Conservation (phyloP, 2,888 invertebrate genomes). For the Monoplex corrugatus region DNA sequence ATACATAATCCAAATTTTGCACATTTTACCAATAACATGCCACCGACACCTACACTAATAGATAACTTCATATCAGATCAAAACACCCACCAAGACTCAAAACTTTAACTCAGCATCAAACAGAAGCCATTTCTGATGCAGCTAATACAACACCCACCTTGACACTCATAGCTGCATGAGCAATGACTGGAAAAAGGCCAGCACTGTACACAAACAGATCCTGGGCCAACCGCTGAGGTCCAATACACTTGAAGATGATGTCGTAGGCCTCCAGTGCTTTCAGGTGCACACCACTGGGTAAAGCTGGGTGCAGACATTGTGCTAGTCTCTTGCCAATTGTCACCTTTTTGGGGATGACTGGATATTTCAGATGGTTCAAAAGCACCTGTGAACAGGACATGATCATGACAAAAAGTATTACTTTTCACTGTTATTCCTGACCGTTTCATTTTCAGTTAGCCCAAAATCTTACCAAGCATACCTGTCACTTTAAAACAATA, state of each 20-base stretch:
- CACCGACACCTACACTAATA: not conserved
- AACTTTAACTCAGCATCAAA: not conserved
- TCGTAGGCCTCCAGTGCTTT: constrained; percentile 95
- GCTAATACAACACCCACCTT: constrained; percentile 80
- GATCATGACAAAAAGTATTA: not conserved
- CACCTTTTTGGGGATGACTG: constrained; percentile 91
- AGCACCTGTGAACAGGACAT: constrained; percentile 85
- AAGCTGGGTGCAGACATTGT: constrained; percentile 95
- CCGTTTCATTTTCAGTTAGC: too few relatives aligned
- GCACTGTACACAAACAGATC: constrained; percentile 90
- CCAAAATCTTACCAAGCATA: too few relatives aligned
- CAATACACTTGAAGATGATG: constrained; percentile 93
- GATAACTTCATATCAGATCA: too few relatives aligned
- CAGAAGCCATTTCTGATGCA: not conserved
- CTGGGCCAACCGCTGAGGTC: constrained; percentile 88
- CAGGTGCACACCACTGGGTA: constrained; percentile 94
- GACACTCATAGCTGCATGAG: constrained; percentile 94
- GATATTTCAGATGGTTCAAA: constrained; percentile 89
- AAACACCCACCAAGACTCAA: too few relatives aligned
- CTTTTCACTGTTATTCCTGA: too few relatives aligned
- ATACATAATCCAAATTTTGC: too few relatives aligned
- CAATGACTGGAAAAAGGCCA: constrained; percentile 93
- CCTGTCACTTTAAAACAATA: too few relatives aligned
- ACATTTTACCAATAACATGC: not conserved
- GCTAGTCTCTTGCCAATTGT: constrained; percentile 94